Conservation (phyloP, 2,113 vertebrate species). For the Galemys pyrenaicus region DNA sequence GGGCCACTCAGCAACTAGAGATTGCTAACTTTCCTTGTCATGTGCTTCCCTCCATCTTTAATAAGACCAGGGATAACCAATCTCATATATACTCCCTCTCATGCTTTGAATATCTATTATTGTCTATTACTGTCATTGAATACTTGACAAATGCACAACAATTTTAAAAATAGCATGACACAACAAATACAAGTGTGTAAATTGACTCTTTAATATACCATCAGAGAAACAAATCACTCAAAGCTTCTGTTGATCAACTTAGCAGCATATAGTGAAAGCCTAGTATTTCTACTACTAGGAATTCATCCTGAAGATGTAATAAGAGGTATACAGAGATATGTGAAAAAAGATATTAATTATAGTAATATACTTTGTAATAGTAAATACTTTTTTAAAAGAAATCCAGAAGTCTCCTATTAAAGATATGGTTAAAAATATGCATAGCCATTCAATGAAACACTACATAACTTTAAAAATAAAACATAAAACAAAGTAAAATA, state of each 20-base stretch:
- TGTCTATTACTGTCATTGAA: not conserved
- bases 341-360: not conserved
- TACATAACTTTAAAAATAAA: not conserved
- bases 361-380: not conserved
- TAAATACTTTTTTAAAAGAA: constrained; percentile 10
- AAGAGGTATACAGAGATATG: not conserved
- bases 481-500: not conserved
- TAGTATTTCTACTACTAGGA: not conserved
- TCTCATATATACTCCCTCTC: not conserved
- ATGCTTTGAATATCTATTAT: not conserved
- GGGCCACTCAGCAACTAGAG: not conserved
- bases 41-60: not conserved
- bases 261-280: not conserved
- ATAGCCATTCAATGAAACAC: not conserved
- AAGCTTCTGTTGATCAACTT: not conserved
- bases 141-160: not conserved
- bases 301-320: not conserved
- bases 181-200: not conserved
- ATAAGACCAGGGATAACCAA: not conserved
- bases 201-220: not conserved
- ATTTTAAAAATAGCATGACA: not conserved
- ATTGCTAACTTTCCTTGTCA: not conserved
- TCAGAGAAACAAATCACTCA: not conserved
- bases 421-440: not conserved
- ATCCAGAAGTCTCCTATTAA: not conserved